Base-by-base conservation (phyloP, 2,113 vertebrate species). In the Puffinus mauretanicus region DNA sequence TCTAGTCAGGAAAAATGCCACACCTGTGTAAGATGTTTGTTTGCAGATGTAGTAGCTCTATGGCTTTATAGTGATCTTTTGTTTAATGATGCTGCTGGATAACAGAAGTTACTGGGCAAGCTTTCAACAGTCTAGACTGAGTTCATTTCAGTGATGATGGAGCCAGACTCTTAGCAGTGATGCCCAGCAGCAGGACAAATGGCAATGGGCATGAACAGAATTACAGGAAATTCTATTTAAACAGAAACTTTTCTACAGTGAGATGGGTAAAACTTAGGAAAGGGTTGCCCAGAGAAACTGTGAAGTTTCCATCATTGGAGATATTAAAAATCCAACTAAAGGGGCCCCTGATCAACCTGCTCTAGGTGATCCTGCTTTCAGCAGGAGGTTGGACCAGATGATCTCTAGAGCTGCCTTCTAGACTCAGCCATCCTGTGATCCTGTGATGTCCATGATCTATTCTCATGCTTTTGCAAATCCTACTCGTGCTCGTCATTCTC, bases 311-410 rank as follows among this genome's bases (percentile, higher is more conserved):
- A 24, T 52, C 27, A 16, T 2, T n/a, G 16, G 8, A 69, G 12
- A 34, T 34, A 36, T 7, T 38, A 15, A 44, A 60, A 65, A 15
- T 3, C 3, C 6, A 26, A 0, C 7, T 36, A 6, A 17, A 65
- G 8, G 11, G 12, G 7, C 2, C 4, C 5, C 8, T 51, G 8
- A 42, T 7, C 13, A 79, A 11, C 1, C 20, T 75, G 30, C 6
- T 65, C 8, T 19, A 36, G 8, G 16, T 61, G 29, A 13, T 11
- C 9, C 3, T 66, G 3, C 5, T 24, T n/a, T 62, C 40, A 75
- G 24, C 16, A 70, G 27, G 13, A 73, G 13, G 12, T 10, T 72
- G 29, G 21, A 79, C 5, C 18, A 65, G 15, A 16, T 32, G 16
- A 11, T 11, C 11, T 77, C 34, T 58, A 87, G 57, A 42, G 29